phyloP scores from a whole-genome alignment of 2,888 invertebrate species.

The Sycophila texana region DNA sequence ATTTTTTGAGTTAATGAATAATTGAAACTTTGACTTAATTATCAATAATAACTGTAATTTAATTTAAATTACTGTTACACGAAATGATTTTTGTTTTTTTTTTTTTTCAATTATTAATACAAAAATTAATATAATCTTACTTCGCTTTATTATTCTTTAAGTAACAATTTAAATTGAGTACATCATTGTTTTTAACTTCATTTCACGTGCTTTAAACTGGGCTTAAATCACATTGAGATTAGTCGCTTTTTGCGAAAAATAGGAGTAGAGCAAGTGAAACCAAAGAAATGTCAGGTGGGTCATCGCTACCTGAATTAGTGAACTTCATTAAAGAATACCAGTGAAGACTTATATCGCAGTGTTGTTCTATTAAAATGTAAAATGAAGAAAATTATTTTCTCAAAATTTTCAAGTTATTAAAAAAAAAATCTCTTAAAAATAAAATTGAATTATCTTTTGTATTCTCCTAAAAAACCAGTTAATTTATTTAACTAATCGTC shows the following conservation, averaged over 20 bases:
- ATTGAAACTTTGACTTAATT: background rate
- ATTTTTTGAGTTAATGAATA: background rate
- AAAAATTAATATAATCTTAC: background rate
- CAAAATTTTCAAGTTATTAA: no score
- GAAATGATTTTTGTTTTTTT: no score
- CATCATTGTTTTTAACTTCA: slow-evolving; percentile 8
- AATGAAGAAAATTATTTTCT: background rate
- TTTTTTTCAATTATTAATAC: background rate
- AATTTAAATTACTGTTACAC: no score
- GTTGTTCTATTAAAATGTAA: slow-evolving; percentile 27
- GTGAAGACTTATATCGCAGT: slow-evolving; percentile 50
- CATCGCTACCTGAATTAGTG: slow-evolving; percentile 29
- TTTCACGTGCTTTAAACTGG: background rate
- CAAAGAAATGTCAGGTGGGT: slow-evolving; percentile 36
- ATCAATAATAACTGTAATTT: background rate
- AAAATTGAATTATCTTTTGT: no score
- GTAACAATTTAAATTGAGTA: background rate
- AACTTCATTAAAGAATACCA: slow-evolving; percentile 25
- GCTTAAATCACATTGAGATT: slow-evolving; percentile 24
- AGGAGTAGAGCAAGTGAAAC: slow-evolving; percentile 53
- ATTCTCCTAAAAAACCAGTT: no score
- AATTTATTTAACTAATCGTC: background rate
- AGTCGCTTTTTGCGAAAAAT: slow-evolving; percentile 46
- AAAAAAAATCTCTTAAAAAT: no score
- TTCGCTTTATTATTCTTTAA: background rate